Percentiles rank a stretch among this genome's conserved stretches.
Conservation (phyloP, 2,113 vertebrate species). For the Gasterosteus nipponicus region DNA sequence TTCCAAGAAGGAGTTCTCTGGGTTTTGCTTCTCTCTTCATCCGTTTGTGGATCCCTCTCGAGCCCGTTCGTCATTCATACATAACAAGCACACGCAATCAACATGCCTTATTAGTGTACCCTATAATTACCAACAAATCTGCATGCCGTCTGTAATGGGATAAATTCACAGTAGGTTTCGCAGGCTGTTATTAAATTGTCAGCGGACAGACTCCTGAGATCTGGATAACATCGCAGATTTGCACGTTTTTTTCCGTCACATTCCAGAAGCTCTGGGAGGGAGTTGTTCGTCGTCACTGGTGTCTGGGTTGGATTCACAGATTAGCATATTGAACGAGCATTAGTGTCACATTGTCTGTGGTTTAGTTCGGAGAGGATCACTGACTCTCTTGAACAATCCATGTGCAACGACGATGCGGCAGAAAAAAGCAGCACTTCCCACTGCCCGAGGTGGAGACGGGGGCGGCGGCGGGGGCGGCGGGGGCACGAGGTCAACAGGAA, state of each 20-base stretch:
- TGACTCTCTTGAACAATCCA: constrained; percentile 30
- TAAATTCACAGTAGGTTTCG: constrained; percentile 14
- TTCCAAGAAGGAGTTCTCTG: not conserved
- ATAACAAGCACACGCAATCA: not conserved
- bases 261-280: not conserved
- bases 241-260: constrained; percentile 29
- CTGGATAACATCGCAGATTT: constrained; percentile 23
- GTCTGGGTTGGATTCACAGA: constrained; percentile 31
- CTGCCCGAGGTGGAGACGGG: not conserved
- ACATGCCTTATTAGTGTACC: not conserved
- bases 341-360: constrained; percentile 43
- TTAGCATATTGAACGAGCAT: constrained; percentile 43
- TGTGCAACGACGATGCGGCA: constrained; percentile 15
- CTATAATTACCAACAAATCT: not conserved
- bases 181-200: constrained; percentile 31
- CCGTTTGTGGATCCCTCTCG: not conserved
- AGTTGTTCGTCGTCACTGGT: constrained; percentile 5
- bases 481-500: constrained; percentile 55
- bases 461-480: constrained; percentile 26
- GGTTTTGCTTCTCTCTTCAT: not conserved
- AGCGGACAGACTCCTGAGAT: constrained; percentile 33
- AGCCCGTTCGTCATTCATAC: not conserved
- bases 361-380: constrained; percentile 14
- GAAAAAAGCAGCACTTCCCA: constrained; percentile 28
- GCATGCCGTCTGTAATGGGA: constrained; percentile 1